These are phyloP conservation scores for Nesidiocoris tenuis DNA, from an alignment of 2,888 invertebrate species.

Conservation along the genomic window DNA sequence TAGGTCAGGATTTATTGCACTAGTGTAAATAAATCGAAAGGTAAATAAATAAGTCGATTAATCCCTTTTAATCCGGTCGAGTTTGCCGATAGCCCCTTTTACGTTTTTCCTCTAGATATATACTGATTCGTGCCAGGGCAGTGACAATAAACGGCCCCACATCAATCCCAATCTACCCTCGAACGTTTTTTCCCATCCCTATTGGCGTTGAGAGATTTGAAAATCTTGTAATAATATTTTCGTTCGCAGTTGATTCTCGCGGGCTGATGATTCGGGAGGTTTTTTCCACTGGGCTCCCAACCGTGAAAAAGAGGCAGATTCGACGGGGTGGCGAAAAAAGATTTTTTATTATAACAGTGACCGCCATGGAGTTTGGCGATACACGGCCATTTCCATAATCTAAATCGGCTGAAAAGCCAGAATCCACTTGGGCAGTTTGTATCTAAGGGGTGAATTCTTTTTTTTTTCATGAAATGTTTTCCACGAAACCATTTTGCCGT, in stretches of 20 bases:
- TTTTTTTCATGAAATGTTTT: not conserved
- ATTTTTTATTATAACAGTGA: not conserved
- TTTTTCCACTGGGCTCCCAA: not conserved
- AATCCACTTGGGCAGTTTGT: not conserved
- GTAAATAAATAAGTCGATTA: conserved; percentile 41
- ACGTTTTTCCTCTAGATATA: conserved; percentile 31
- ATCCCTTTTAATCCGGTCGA: conserved; percentile 34
- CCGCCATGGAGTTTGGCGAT: not conserved
- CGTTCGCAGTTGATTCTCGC: not conserved
- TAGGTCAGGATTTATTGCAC: conserved; percentile 36
- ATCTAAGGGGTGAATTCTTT: not conserved
- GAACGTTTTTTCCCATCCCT: conserved; percentile 1
- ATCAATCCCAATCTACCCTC: not conserved
- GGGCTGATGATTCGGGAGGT: conserved; percentile 8
- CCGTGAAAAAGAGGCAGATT: not conserved
- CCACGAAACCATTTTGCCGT: too few species aligned
- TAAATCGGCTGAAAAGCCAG: not conserved
- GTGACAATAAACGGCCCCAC: not conserved
- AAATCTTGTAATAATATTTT: conserved; percentile 38
- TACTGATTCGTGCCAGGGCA: conserved; percentile 11
- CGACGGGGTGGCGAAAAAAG: not conserved
- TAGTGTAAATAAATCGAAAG: conserved; percentile 36
- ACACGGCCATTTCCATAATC: not conserved
- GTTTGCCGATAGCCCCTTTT: conserved; percentile 18
- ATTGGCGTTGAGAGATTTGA: conserved; percentile 14